These are phyloP conservation scores for Coracias cyanogaster DNA, from an alignment of 2,797 vertebrate genomes.

Conservation along the genomic window DNA sequence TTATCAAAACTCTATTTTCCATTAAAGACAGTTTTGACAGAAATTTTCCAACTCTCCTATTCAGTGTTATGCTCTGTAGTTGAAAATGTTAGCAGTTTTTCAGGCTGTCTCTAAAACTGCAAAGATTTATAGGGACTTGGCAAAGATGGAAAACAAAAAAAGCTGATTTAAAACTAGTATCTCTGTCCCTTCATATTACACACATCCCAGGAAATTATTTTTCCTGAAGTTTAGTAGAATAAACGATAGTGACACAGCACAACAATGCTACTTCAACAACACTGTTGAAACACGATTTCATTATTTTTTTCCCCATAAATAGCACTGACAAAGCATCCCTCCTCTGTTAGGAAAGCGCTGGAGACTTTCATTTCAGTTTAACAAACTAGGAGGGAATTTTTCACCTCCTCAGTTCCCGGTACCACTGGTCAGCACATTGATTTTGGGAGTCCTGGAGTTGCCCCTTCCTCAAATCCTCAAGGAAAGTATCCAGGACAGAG, in stretches of 20 bases:
- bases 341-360: background rate
- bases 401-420: background rate
- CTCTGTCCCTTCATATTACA: background rate
- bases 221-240: background rate
- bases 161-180: background rate
- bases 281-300: background rate
- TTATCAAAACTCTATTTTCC: conserved; percentile 63
- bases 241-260: background rate
- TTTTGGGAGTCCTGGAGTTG: background rate
- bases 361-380: background rate
- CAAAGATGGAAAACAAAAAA: conserved; percentile 7
- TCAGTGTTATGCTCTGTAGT: conserved; percentile 61
- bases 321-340: background rate
- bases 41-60: conserved; percentile 54
- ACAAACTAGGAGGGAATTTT: background rate
- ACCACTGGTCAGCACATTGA: background rate
- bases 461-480: background rate
- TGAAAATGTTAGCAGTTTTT: conserved; percentile 64
- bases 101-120: conserved; percentile 59
- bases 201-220: background rate
- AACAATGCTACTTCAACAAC: background rate
- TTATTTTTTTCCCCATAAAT: rapidly evolving
- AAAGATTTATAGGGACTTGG: conserved; percentile 50
- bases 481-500: background rate
- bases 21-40: conserved; percentile 70